Base-by-base conservation (phyloP, 2,888 invertebrate species). In the Abrostola triplasia region DNA sequence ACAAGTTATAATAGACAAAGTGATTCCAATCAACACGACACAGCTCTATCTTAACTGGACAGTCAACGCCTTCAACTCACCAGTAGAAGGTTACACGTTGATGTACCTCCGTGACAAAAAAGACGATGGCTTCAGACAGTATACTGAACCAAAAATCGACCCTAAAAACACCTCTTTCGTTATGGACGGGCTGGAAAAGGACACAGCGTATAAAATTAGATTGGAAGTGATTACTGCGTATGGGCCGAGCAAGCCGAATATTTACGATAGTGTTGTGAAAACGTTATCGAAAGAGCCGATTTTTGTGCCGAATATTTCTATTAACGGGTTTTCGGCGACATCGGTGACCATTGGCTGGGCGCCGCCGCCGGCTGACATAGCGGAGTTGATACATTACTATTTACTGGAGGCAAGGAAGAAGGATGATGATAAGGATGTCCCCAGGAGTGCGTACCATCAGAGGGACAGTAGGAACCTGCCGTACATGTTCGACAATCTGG, bases 11-110 rank as follows among this genome's bases (percentile, higher is more conserved):
- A 96, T 98, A 70, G 96, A 97, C 79, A 96, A 96, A 64, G 96
- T 97, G 0, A 97, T 97, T 86, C 96, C 97, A 0, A 97, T 98
- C 13, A 97, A 97, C 57, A 96, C 96, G 0, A 95, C 96, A 7
- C 96, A 96, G 86, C 96, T 98, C 50, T 98, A 96, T 87, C 86
- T 98, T 0, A 98, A 98, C 84, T 98, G 98, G 98, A 98, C 97
- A 0, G 95, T 97, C 0, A 96, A 96, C 65, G 95, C 96, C 67
- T 97, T 97, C 68, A 98, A 98, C 84, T 96, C 96, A 56, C 96
- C 96, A 0, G 95, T 97, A 24, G 92, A 93, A 72, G 86, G 88
- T 35, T 97, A 96, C 81, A 92, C 93, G 61, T 89, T 97, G 11
- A 93, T 95, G 82, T 95, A 95, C 77, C 61, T 57, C 0, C 53